phyloP scores from a whole-genome alignment of 2,113 vertebrate genomes.

The Sakesphorus luctuosus region DNA sequence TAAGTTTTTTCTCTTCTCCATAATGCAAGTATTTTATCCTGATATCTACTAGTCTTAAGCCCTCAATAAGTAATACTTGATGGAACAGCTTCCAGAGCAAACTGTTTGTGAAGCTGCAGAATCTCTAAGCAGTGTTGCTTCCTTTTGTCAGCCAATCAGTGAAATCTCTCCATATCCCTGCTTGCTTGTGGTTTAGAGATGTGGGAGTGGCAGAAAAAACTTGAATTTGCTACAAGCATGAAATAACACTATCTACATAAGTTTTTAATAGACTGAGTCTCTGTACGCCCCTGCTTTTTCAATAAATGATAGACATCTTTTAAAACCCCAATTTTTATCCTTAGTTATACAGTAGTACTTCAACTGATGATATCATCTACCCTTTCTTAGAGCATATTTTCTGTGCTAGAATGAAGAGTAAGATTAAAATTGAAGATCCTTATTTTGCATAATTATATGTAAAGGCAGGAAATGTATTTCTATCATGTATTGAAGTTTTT shows the following conservation, averaged over 20 bases:
- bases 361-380: neutral
- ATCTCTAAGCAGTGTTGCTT: neutral
- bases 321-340: constrained; percentile 39
- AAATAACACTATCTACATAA: constrained; percentile 23
- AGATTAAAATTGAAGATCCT: constrained; percentile 34
- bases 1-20: neutral
- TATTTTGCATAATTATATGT: constrained; percentile 62
- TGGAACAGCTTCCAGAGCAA: neutral
- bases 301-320: constrained; percentile 61
- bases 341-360: neutral
- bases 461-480: constrained; percentile 50
- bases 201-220: constrained; percentile 32
- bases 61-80: neutral
- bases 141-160: neutral
- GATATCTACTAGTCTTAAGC: neutral
- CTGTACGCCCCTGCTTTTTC: neutral
- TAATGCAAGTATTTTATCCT: neutral
- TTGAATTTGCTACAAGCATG: neutral
- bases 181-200: neutral
- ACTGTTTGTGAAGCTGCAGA: neutral
- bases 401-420: constrained; percentile 32
- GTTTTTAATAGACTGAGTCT: constrained; percentile 30
- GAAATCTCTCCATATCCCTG: neutral
- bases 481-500: constrained; percentile 52
- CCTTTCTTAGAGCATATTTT: constrained; percentile 36